phyloP scores from a whole-genome alignment of 2,888 invertebrate genomes.

The Gisinianus flammeolus region DNA sequence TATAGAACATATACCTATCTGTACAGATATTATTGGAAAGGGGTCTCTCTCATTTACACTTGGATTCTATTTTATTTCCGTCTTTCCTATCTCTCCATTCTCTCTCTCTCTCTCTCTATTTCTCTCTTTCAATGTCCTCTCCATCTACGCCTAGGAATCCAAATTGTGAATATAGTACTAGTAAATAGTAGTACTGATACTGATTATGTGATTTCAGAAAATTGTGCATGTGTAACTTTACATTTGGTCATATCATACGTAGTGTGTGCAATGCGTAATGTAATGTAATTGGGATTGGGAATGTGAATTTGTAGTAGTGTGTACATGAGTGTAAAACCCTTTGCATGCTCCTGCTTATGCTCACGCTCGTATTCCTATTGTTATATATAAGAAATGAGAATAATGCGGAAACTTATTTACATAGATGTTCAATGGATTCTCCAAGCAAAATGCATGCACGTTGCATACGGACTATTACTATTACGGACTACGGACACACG shows the following conservation, averaged over 20 bases:
- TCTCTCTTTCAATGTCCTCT: neutral
- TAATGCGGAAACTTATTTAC: slow-evolving; percentile 18
- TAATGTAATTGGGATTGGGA: neutral
- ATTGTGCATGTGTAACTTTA: slow-evolving; percentile 2
- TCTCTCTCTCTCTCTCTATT: slow-evolving; percentile 19
- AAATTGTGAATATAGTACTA: neutral
- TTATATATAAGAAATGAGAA: neutral
- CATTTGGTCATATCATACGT: neutral
- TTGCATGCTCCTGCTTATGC: too few relatives aligned
- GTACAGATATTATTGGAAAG: slow-evolving; percentile 25
- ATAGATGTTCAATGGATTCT: slow-evolving; percentile 32
- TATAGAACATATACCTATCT: slow-evolving; percentile 22
- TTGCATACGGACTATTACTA: too few relatives aligned
- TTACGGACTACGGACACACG: slow-evolving; percentile 21
- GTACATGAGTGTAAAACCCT: too few relatives aligned
- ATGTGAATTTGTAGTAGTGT: too few relatives aligned
- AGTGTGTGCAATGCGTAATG: neutral
- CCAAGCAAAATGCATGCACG: slow-evolving; percentile 6
- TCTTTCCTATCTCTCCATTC: slow-evolving; percentile 34
- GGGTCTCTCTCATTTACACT: slow-evolving; percentile 34
- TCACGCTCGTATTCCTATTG: too few relatives aligned
- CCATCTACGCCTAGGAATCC: slow-evolving; percentile 8
- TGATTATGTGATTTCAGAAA: slow-evolving; percentile 33
- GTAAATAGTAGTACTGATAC: slow-evolving; percentile 19
- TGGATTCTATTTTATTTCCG: slow-evolving; percentile 38